phyloP scores from a whole-genome alignment of 2,113 vertebrate species.

The Ceuthmochares aereus region DNA sequence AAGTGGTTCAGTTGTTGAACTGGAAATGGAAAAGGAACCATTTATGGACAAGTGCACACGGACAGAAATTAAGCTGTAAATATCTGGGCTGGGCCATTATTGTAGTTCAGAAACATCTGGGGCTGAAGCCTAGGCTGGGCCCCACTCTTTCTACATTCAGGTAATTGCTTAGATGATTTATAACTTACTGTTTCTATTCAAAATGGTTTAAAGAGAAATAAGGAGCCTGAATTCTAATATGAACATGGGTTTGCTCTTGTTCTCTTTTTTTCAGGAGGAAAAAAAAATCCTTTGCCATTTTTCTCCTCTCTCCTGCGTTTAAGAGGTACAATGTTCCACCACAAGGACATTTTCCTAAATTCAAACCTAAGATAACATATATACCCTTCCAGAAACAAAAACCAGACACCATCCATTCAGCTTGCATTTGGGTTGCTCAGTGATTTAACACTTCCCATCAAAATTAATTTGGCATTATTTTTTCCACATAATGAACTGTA shows the following conservation, averaged over 20 bases:
- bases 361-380: not conserved
- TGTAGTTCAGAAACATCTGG: constrained; percentile 80
- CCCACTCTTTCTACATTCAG: constrained; percentile 69
- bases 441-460: not conserved
- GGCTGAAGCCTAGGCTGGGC: constrained; percentile 67
- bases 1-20: constrained; percentile 69
- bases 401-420: not conserved
- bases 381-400: not conserved
- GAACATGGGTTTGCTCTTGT: constrained; percentile 62
- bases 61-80: constrained; percentile 85
- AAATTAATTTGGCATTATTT: constrained; percentile 16
- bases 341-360: constrained; percentile 58
- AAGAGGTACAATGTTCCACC: constrained; percentile 33
- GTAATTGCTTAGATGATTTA: constrained; percentile 83
- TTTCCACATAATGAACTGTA: not conserved
- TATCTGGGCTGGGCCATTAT: constrained; percentile 78
- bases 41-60: constrained; percentile 78
- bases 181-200: constrained; percentile 76
- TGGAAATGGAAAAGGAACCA: constrained; percentile 76
- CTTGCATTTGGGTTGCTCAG: not conserved
- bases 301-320: not conserved
- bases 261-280: constrained; percentile 48
- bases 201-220: constrained; percentile 78
- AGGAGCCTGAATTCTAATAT: constrained; percentile 67
- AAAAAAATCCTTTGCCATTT: not conserved